Evolutionary conservation across 2,113 vertebrate genomes (phyloP).

Genomic region (Coreoperca whiteheadi): DNA sequence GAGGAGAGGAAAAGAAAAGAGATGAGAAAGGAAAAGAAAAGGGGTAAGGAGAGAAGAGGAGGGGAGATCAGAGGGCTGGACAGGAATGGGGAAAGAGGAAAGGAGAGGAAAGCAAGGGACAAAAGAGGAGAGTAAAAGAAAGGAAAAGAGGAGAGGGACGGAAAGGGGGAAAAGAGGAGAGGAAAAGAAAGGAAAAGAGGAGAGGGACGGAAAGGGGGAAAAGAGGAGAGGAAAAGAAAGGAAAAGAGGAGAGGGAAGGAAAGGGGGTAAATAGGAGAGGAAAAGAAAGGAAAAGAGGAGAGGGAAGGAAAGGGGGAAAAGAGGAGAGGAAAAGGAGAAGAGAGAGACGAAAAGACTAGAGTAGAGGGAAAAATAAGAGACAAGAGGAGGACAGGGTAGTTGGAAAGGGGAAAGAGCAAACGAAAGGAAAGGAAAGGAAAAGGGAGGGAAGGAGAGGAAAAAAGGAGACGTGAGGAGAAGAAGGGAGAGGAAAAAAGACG

Average conservation of each 20-base stretch:
- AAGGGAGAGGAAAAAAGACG: neutral
- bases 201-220: no score
- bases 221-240: neutral
- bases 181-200: neutral
- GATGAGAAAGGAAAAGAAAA: no score
- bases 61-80: neutral
- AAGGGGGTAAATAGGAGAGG: no score
- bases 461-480: no score
- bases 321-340: slow-evolving; percentile 5
- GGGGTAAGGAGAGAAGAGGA: accelerated
- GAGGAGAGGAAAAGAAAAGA: no score
- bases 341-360: no score
- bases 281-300: neutral
- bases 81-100: no score
- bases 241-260: neutral
- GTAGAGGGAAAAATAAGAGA: neutral
- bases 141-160: neutral
- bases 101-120: no score
- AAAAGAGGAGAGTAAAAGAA: neutral
- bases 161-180: no score
- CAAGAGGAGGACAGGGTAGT: neutral
- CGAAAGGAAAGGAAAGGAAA: neutral
- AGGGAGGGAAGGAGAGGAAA: neutral
- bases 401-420: no score
- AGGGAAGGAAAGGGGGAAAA: slow-evolving; percentile 1